Conservation (phyloP, 2,797 vertebrate genomes). For the Pipistrellus nathusii region DNA sequence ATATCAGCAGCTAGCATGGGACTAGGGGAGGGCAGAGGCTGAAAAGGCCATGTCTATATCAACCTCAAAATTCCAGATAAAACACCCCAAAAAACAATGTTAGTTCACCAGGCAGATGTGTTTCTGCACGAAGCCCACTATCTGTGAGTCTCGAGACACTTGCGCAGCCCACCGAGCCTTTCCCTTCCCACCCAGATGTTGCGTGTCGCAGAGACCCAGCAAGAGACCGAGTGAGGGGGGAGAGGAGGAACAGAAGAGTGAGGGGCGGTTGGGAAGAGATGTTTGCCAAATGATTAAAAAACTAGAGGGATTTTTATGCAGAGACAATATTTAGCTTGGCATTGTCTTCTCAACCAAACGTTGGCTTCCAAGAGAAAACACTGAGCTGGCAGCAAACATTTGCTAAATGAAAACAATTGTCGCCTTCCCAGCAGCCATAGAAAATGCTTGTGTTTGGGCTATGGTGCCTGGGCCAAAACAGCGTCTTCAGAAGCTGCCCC, state of each 20-base stretch:
- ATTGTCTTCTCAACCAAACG: constrained; percentile 83
- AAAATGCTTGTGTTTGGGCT: constrained; percentile 80
- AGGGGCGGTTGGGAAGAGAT: constrained; percentile 57
- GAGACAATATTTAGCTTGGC: constrained; percentile 85
- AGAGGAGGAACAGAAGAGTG: constrained; percentile 73
- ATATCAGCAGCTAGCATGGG: background rate
- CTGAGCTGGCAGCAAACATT: constrained; percentile 69
- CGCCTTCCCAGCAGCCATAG: constrained; percentile 70
- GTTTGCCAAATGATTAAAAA: constrained; percentile 84
- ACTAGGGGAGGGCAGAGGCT: background rate
- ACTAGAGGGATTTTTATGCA: constrained; percentile 85
- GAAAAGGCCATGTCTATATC: background rate
- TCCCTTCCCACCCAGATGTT: constrained; percentile 61
- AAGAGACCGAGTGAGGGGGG: background rate
- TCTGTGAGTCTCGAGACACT: background rate
- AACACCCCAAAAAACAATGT: background rate
- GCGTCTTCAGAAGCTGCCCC: constrained; percentile 70
- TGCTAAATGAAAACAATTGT: constrained; percentile 81
- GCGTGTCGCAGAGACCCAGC: constrained; percentile 50
- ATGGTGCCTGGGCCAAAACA: constrained; percentile 70
- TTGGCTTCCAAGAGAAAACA: constrained; percentile 81
- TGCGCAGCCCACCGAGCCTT: background rate
- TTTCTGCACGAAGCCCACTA: background rate
- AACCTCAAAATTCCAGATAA: background rate
- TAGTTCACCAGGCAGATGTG: background rate